Conservation (phyloP, 2,797 vertebrate genomes). For the Babyrousa celebensis region DNA sequence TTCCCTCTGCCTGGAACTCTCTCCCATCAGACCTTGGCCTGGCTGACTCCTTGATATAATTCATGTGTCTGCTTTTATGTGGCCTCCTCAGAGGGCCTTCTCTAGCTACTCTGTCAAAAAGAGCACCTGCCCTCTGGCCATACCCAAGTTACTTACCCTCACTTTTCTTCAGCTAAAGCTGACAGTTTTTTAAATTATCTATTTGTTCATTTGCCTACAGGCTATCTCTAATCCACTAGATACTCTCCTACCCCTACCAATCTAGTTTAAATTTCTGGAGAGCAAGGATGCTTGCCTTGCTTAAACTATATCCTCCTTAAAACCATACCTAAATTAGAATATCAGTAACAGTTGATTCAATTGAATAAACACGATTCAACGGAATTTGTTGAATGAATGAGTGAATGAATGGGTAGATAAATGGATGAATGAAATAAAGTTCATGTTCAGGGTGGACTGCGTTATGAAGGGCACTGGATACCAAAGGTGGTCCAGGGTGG, state of each 20-base stretch:
- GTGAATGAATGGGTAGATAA: not conserved
- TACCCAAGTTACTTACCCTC: not conserved
- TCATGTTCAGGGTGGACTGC: not conserved
- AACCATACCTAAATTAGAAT: not conserved
- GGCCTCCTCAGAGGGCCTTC: not conserved
- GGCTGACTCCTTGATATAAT: not conserved
- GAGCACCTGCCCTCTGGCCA: not conserved
- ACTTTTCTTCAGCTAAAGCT: slow-evolving; percentile 51
- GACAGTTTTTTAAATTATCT: not conserved
- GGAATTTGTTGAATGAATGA: slow-evolving; percentile 32
- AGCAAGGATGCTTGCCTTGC: not conserved
- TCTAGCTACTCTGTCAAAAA: not conserved
- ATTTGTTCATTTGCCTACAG: not conserved
- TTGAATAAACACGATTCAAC: not conserved
- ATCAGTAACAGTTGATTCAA: not conserved
- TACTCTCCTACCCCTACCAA: not conserved
- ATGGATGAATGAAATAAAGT: not conserved
- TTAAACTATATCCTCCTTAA: not conserved
- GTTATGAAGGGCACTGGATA: not conserved
- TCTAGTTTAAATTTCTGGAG: not conserved
- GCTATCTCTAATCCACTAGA: not conserved
- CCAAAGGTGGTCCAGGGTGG: not conserved
- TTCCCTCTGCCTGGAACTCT: not conserved
- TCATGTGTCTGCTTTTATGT: not conserved
- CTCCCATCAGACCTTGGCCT: not conserved